Percentiles rank a stretch among this genome's conserved stretches.
These are phyloP conservation scores for Leptatherina wallacei DNA, from an alignment of 2,797 vertebrate genomes.

Conservation along the genomic window DNA sequence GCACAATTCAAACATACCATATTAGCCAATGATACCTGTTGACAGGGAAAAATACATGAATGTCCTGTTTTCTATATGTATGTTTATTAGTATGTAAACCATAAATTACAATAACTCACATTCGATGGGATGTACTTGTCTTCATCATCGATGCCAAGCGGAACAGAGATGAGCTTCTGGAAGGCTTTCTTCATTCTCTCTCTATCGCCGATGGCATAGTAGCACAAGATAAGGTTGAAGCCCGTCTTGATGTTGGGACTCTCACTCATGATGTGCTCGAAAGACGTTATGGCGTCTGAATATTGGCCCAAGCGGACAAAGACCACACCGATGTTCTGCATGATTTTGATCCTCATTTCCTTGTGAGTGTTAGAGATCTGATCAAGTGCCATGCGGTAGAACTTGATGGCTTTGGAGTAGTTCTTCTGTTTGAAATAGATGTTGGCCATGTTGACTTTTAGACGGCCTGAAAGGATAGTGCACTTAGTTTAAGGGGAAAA, in stretches of 20 bases:
- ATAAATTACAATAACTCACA: conserved; percentile 79
- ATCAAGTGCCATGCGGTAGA: conserved; percentile 98
- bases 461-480: conserved; percentile 81
- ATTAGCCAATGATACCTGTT: too few species aligned
- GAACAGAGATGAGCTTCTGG: conserved; percentile 92
- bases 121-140: conserved; percentile 91
- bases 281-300: conserved; percentile 91
- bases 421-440: conserved; percentile 97
- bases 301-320: conserved; percentile 95
- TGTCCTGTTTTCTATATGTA: neutral
- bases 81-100: neutral
- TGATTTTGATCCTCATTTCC: conserved; percentile 96
- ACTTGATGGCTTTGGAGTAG: conserved; percentile 95
- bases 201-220: conserved; percentile 90
- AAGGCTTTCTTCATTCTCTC: conserved; percentile 98
- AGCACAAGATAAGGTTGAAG: conserved; percentile 94
- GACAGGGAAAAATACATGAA: neutral
- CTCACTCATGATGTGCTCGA: conserved; percentile 95
- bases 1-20: neutral
- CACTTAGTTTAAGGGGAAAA: neutral
- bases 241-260: conserved; percentile 92
- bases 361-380: conserved; percentile 93
- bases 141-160: conserved; percentile 91
- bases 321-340: conserved; percentile 95
- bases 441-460: conserved; percentile 98